Base-by-base conservation (phyloP, 1,140 invertebrate genomes). In the Fopius arisanus region DNA sequence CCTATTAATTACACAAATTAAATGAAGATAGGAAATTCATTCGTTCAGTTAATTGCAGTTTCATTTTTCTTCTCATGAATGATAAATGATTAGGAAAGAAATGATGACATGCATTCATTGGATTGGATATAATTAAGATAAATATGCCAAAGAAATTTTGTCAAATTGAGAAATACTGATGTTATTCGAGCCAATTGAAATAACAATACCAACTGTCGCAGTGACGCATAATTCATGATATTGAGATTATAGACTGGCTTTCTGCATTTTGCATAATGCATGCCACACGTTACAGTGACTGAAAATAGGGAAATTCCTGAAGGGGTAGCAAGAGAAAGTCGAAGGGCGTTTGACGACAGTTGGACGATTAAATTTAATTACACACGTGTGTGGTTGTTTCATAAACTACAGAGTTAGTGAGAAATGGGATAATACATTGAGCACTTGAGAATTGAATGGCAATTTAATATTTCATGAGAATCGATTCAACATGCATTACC, bases 161-260 rank as follows among this genome's bases (percentile, higher is more conserved):
- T 48, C 5, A 48, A 19, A 48, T 19, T 48, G 4, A 4, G 51
- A 29, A 7, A 6, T 2, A 67, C 19, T 33, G 4, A 12, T n/a
- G n/a, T n/a, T n/a, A 1, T 19, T 33, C 12, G 1, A 31, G 19
- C 21, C 63, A 48, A 43, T 28, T 68, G 2, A 29, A 40, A 33
- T 76, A 71, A 77, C 79, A 75, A 76, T 67, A 76, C 79, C 83
- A 84, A 83, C 81, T 83, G 83, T 79, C 78, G 76, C 76, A 19
- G 37, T 74, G 75, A 48, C 75, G 79, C 76, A 79, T 81, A 81
- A 81, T 79, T 76, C 75, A 70, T 69, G 68, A 78, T 81, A 79
- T 82, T 26, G 28, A 26, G 26, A 40, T 54, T 37, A 62, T 59
- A 26, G 33, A 67, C 21, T 41, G 12, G 6, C 10, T 16, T 62